Conservation (phyloP, 1,140 invertebrate species). For the Drosophila chauvacae region DNA sequence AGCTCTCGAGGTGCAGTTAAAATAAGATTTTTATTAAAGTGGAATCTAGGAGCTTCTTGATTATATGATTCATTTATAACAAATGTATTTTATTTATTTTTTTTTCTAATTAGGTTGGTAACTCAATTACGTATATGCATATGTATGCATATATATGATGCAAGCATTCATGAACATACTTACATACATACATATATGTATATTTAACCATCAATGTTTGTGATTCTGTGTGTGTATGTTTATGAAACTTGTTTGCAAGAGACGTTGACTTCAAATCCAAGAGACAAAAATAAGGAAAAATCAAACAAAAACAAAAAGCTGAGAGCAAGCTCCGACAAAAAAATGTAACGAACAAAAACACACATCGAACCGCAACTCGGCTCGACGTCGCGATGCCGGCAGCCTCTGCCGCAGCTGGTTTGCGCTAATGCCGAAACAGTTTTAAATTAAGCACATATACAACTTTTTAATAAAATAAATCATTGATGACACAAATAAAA, state of each 20-base stretch:
- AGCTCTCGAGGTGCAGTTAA: background rate
- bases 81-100: background rate
- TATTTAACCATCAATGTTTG: background rate
- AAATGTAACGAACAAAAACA: constrained; percentile 7
- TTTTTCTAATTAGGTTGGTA: constrained; percentile 41
- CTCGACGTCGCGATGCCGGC: constrained; percentile 47
- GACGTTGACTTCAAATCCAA: constrained; percentile 54
- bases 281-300: constrained; percentile 29
- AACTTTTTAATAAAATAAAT: too few relatives aligned
- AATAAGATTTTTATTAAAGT: constrained; percentile 19
- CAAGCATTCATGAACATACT: constrained; percentile 15
- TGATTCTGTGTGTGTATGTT: constrained; percentile 9
- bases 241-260: constrained; percentile 51
- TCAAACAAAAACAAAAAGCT: constrained; percentile 14
- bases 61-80: background rate
- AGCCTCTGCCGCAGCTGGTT: constrained; percentile 23
- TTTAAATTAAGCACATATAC: too few relatives aligned
- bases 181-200: background rate
- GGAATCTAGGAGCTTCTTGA: background rate
- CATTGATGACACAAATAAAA: too few relatives aligned
- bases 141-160: background rate
- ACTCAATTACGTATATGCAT: constrained; percentile 9
- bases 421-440: constrained; percentile 30
- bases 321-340: constrained; percentile 6
- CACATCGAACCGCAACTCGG: constrained; percentile 55